These are phyloP conservation scores for Drosophila sucinea DNA, from an alignment of 1,140 invertebrate genomes.

Conservation along the genomic window DNA sequence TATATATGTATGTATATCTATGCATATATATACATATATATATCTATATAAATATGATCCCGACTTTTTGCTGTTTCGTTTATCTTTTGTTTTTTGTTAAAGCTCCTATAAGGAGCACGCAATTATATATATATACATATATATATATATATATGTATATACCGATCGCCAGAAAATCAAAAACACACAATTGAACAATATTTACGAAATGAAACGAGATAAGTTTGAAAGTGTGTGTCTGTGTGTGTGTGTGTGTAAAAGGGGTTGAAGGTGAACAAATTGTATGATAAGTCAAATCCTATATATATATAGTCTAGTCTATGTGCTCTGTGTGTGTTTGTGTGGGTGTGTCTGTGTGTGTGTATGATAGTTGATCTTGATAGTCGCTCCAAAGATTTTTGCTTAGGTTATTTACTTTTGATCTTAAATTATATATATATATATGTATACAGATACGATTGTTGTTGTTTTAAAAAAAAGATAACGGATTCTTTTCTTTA, in stretches of 20 bases:
- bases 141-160: conserved; percentile 10
- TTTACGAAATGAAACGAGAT: neutral
- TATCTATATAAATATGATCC: conserved; percentile 12
- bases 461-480: conserved; percentile 3
- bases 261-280: neutral
- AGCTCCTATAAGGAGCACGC: conserved; percentile 75
- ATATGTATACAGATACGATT: conserved; percentile 2
- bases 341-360: too few species aligned
- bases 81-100: conserved; percentile 26
- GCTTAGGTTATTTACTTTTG: neutral
- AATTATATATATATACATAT: conserved; percentile 25
- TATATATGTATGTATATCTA: neutral
- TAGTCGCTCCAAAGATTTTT: neutral
- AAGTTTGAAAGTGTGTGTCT: neutral
- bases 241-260: neutral
- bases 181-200: conserved; percentile 9
- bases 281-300: neutral
- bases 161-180: conserved; percentile 43
- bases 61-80: conserved; percentile 8
- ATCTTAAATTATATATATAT: neutral
- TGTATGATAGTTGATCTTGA: neutral
- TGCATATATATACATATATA: conserved; percentile 1
- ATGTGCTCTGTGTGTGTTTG: conserved; percentile 24
- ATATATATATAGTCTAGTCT: conserved; percentile 35
- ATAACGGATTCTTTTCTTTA: neutral